Conservation (phyloP, 2,888 invertebrate species). For the Spilosoma lubricipeda region DNA sequence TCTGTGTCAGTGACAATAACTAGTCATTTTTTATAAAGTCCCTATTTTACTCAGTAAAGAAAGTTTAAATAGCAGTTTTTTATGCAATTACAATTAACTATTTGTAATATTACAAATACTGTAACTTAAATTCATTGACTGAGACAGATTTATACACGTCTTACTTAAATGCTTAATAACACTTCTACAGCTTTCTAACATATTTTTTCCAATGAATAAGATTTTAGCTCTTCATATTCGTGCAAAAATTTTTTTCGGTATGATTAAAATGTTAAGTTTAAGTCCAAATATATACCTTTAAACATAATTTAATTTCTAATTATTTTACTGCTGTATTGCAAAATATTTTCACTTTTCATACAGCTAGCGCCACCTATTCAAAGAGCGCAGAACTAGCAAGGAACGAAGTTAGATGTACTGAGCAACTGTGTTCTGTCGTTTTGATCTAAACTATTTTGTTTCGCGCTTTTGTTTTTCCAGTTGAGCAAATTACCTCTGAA, state of each 20-base stretch:
- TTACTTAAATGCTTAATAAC: too few species aligned
- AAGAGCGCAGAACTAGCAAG: constrained; percentile 25
- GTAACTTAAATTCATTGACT: too few species aligned
- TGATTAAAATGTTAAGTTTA: too few species aligned
- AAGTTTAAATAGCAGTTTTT: too few species aligned
- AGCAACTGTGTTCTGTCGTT: neutral
- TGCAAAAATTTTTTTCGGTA: neutral
- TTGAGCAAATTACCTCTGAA: neutral
- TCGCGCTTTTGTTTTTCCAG: neutral
- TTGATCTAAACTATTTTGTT: neutral
- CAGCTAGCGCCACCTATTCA: constrained; percentile 40
- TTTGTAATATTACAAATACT: too few species aligned
- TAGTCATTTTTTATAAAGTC: too few species aligned
- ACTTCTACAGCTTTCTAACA: too few species aligned
- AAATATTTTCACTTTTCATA: neutral
- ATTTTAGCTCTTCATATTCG: neutral
- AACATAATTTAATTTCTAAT: neutral
- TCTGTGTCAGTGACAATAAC: too few species aligned
- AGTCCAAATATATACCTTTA: neutral
- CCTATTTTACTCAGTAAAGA: too few species aligned
- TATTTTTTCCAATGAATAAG: too few species aligned
- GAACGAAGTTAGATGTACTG: constrained; percentile 2
- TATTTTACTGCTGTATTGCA: neutral
- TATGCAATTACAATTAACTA: too few species aligned
- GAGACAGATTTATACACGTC: too few species aligned